phyloP scores from a whole-genome alignment of 2,888 invertebrate species.

The Endotricha flammealis region DNA sequence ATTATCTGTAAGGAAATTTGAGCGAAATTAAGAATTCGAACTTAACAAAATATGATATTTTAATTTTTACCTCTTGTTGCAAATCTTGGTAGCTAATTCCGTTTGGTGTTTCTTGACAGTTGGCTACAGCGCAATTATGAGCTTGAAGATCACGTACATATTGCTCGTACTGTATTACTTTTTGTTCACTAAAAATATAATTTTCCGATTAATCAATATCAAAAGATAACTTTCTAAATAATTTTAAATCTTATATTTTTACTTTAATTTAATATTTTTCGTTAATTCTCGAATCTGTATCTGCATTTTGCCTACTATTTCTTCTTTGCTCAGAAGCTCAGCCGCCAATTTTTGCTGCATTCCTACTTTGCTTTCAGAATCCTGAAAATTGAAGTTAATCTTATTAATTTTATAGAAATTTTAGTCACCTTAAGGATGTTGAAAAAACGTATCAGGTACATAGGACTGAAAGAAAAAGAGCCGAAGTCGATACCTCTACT shows the following conservation, averaged over 20 bases:
- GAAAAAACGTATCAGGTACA: slow-evolving; percentile 50
- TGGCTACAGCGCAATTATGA: slow-evolving; percentile 42
- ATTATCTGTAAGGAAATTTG: slow-evolving; percentile 61
- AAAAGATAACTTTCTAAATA: slow-evolving; percentile 4
- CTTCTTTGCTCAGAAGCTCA: slow-evolving; percentile 67
- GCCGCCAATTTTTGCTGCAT: slow-evolving; percentile 70
- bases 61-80: slow-evolving; percentile 55
- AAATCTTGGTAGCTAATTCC: slow-evolving; percentile 52
- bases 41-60: slow-evolving; percentile 2
- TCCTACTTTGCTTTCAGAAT: slow-evolving; percentile 61
- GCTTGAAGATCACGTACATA: slow-evolving; percentile 56
- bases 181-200: slow-evolving; percentile 59
- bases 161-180: slow-evolving; percentile 66
- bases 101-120: slow-evolving; percentile 43
- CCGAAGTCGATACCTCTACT: no score
- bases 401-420: no score
- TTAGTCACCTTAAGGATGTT: slow-evolving; percentile 34
- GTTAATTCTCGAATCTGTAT: slow-evolving; percentile 59
- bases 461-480: slow-evolving; percentile 52
- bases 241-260: slow-evolving; percentile 13
- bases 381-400: slow-evolving; percentile 46
- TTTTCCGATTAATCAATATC: background rate
- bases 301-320: slow-evolving; percentile 64
- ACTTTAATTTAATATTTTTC: slow-evolving; percentile 66
- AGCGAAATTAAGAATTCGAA: no score